phyloP scores from a whole-genome alignment of 1,140 invertebrate species.

The Nasonia longicornis region DNA sequence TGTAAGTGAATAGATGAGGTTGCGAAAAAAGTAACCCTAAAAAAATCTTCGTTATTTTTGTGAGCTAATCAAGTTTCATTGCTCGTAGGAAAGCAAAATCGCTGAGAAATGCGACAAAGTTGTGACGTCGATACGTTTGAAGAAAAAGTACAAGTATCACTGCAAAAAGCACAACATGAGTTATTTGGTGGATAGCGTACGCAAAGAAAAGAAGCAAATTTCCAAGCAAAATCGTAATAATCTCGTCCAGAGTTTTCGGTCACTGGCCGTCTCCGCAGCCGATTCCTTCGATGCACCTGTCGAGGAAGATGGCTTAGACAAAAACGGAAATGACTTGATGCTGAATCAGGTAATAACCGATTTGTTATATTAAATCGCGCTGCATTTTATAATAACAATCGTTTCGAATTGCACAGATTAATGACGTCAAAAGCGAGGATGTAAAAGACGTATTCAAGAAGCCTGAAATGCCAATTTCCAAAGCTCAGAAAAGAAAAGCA shows the following conservation, averaged over 20 bases:
- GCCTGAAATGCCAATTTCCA: neutral
- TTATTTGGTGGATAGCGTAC: conserved; percentile 28
- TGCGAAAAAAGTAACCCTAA: neutral
- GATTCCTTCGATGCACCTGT: neutral
- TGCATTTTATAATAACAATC: neutral
- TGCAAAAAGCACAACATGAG: conserved; percentile 33
- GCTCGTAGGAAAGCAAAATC: neutral
- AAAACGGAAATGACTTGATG: neutral
- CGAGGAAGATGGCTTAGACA: neutral
- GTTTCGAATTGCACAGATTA: neutral
- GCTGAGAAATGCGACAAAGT: conserved; percentile 12
- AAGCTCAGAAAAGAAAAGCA: neutral
- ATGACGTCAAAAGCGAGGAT: neutral
- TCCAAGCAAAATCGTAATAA: conserved; percentile 37
- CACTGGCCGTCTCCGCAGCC: neutral
- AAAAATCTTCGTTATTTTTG: neutral
- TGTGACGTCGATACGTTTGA: conserved; percentile 17
- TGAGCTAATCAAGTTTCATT: neutral
- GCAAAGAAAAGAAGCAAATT: conserved; percentile 15
- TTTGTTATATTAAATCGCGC: neutral
- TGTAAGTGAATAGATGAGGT: neutral
- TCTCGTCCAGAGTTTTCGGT: conserved; percentile 36
- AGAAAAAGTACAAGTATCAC: conserved; percentile 40
- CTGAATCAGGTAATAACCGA: neutral
- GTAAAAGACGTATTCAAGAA: neutral